A percentile compares a stretch with the other conserved stretches of the same genome.
phyloP scores from a whole-genome alignment of 2,888 invertebrate species.

The Phymatocera aterrima region DNA sequence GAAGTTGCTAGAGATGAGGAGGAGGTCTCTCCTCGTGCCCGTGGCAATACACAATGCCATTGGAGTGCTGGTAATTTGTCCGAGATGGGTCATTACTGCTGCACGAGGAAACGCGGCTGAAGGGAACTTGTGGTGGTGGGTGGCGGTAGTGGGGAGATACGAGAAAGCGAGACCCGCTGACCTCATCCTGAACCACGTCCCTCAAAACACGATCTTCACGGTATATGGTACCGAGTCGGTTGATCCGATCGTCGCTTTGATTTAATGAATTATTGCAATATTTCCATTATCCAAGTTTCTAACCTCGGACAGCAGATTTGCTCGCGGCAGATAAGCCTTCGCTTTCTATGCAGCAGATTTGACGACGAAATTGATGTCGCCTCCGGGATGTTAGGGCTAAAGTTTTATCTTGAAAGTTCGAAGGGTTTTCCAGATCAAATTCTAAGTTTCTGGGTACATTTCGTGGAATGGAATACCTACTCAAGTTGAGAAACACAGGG shows the following conservation, averaged over 20 bases:
- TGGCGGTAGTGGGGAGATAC: constrained; percentile 47
- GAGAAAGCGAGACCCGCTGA: constrained; percentile 62
- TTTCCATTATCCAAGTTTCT: no score
- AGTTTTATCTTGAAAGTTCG: no score
- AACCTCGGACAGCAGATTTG: no score
- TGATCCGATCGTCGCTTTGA: constrained; percentile 1
- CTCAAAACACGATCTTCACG: constrained; percentile 58
- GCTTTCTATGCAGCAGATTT: no score
- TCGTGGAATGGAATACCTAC: no score
- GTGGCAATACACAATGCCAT: constrained; percentile 49
- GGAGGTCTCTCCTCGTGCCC: constrained; percentile 1
- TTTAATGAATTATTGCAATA: neutral
- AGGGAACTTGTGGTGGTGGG: constrained; percentile 47
- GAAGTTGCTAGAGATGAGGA: neutral
- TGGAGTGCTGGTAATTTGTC: constrained; percentile 61
- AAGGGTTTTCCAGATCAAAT: no score
- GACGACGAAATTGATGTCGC: no score
- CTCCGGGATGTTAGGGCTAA: no score
- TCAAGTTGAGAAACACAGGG: no score
- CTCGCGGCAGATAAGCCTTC: no score
- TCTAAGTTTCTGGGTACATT: no score
- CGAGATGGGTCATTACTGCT: constrained; percentile 58
- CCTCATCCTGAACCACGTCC: constrained; percentile 66
- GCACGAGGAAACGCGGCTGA: constrained; percentile 17
- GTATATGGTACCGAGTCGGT: constrained; percentile 4